Base-by-base conservation (phyloP, 2,888 invertebrate species). In the Lypha dubia region DNA sequence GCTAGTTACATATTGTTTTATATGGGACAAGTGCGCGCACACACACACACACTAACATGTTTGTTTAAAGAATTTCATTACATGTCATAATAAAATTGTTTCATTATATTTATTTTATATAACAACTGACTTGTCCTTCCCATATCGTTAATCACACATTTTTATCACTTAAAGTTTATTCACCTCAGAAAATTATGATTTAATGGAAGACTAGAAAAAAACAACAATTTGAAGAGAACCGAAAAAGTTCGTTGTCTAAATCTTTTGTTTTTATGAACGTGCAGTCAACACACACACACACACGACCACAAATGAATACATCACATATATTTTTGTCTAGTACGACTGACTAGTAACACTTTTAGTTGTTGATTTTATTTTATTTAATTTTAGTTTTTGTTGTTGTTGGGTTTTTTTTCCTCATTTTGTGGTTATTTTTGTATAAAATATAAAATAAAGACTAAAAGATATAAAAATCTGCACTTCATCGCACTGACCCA, bases 401-500 rank as follows among this genome's bases (percentile, higher is more conserved):
- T 53, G 46, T 56, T 71, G 44, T 65, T 75, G 73, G 3, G 2
- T 28, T 28, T 35, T 71, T 65, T 71, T 83, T 56, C 49, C 53
- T 46, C 44, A 32, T 79, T 63, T 24, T 83, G 79, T 32, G 75
- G 79, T 79, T 75, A 24, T 17, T 74, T 49, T 44, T 51, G 32
- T 17, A 22, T 8, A 38, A 49, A 38, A 63, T 62, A 63, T n/a
- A 35, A 76, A 71, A 44, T 49, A 74, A 63, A 65, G 17, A 79
- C 44, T 38, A 38, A 56, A 38, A 87, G 41, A 88, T 86, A 87
- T 87, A 87, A 88, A 89, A 88, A 89, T 89, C 88, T 89, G 89
- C 89, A 89, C 89, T 89, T 89, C 88, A 89, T 89, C 88, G 88
- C 87, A 89, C 89, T 89, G 89, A 89, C 89, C 89, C 87, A 89